phyloP scores from a whole-genome alignment of 2,113 vertebrate species.

The Phyllopteryx taeniolatus region DNA sequence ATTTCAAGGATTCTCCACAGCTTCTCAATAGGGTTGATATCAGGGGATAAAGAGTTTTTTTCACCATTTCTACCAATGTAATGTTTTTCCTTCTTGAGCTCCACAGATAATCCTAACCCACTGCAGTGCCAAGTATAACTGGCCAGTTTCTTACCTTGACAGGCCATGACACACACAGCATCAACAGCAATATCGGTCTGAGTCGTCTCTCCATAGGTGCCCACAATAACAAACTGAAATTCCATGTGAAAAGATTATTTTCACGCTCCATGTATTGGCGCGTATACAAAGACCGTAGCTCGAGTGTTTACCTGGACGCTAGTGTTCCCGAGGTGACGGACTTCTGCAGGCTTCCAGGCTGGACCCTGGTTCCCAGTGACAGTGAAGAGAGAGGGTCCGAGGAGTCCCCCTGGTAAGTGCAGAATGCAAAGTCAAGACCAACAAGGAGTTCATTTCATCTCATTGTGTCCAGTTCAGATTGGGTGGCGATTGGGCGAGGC shows the following conservation, averaged over 20 bases:
- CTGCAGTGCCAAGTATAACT: background rate
- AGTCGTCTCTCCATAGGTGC: conserved; percentile 68
- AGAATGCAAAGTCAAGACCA: background rate
- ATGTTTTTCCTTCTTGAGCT: too few relatives aligned
- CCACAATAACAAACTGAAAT: conserved; percentile 77
- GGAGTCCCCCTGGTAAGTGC: conserved; percentile 40
- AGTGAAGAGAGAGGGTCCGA: conserved; percentile 59
- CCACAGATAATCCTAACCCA: background rate
- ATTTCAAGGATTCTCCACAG: too few relatives aligned
- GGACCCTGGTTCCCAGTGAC: conserved; percentile 66
- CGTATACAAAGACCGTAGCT: background rate
- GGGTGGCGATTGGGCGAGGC: background rate
- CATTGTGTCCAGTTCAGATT: background rate
- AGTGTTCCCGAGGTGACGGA: conserved; percentile 46
- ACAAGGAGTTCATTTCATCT: background rate
- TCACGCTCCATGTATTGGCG: background rate
- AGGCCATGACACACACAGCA: conserved; percentile 70
- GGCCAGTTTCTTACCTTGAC: conserved; percentile 62
- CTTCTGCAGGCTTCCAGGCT: conserved; percentile 60
- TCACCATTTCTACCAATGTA: too few relatives aligned
- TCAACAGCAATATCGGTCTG: conserved; percentile 79
- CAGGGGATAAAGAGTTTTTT: too few relatives aligned
- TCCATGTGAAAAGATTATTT: conserved; percentile 5
- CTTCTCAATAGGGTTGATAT: too few relatives aligned
- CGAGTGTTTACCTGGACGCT: conserved; percentile 53